phyloP scores from a whole-genome alignment of 2,888 invertebrate genomes.

The Mycalesis mineus region DNA sequence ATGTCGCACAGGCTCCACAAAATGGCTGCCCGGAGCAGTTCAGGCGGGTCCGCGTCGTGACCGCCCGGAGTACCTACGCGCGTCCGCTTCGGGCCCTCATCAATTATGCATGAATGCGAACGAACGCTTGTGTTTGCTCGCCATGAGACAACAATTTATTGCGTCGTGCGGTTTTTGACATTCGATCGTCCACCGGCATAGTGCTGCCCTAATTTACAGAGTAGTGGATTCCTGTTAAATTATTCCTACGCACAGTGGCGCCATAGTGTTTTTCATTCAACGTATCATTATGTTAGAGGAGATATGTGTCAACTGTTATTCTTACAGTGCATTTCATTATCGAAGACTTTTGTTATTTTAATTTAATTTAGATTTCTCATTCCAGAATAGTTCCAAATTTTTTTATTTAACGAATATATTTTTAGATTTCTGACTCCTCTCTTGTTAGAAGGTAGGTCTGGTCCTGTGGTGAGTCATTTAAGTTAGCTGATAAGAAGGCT shows the following conservation, averaged over 20 bases:
- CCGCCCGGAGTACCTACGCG: slow-evolving; percentile 74
- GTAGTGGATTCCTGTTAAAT: not conserved
- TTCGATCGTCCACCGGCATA: slow-evolving; percentile 33
- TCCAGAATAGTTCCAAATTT: no score
- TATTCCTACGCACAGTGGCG: not conserved
- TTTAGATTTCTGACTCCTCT: no score
- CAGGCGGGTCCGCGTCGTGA: slow-evolving; percentile 65
- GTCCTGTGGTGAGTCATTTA: no score
- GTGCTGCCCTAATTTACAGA: slow-evolving; percentile 13
- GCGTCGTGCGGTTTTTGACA: slow-evolving; percentile 75
- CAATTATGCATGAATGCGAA: slow-evolving; percentile 77
- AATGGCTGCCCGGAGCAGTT: slow-evolving; percentile 68
- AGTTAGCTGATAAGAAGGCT: no score
- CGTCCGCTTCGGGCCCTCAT: slow-evolving; percentile 70
- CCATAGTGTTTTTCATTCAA: not conserved
- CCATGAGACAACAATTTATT: slow-evolving; percentile 75
- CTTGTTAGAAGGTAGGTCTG: no score
- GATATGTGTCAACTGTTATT: no score
- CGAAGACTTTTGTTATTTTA: no score
- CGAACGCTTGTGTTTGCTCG: slow-evolving; percentile 74
- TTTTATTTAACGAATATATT: no score
- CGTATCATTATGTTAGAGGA: no score
- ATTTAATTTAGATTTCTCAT: no score
- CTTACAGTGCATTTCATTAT: no score
- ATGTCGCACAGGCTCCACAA: slow-evolving; percentile 67